Evolutionary conservation across 2,797 vertebrate genomes (phyloP).

Genomic region (Brachymystax lenok): DNA sequence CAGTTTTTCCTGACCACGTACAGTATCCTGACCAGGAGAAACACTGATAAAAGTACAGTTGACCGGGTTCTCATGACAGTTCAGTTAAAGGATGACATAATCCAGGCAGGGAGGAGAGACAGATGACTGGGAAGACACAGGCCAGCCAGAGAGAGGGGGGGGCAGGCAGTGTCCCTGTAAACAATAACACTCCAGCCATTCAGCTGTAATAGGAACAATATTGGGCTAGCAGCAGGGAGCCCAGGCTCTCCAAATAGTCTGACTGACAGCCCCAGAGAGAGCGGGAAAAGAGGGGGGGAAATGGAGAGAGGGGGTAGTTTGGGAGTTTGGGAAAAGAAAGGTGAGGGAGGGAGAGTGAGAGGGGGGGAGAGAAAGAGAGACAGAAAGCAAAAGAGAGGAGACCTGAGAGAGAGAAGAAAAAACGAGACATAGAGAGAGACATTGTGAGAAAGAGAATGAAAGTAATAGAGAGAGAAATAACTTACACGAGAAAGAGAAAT

Average conservation of each 20-base stretch:
- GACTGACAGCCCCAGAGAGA: neutral
- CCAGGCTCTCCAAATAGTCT: conserved; percentile 27
- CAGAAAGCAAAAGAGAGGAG: neutral
- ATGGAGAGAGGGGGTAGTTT: neutral
- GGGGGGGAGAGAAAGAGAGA: neutral
- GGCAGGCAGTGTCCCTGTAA: conserved; percentile 29
- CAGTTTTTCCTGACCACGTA: no score
- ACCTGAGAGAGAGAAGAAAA: conserved; percentile 4
- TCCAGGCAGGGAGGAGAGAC: conserved; percentile 17
- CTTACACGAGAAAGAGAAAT: conserved; percentile 32
- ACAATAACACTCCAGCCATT: conserved; percentile 52
- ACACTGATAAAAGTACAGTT: neutral
- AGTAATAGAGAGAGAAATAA: neutral
- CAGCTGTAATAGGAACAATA: conserved; percentile 47
- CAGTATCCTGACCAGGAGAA: neutral
- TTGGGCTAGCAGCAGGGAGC: conserved; percentile 48
- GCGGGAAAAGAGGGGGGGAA: no score
- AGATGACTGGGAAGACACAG: no score
- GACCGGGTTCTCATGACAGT: neutral
- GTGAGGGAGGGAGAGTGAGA: neutral
- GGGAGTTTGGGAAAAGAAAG: no score
- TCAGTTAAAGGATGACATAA: conserved; percentile 43
- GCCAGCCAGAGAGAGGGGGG: no score
- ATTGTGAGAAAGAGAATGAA: conserved; percentile 4
- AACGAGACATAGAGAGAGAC: conserved; percentile 16